Evolutionary conservation across 2,113 vertebrate species (phyloP), one percentile per base, ranked within the genome.

Genomic region (Arothron firmamentum): DNA sequence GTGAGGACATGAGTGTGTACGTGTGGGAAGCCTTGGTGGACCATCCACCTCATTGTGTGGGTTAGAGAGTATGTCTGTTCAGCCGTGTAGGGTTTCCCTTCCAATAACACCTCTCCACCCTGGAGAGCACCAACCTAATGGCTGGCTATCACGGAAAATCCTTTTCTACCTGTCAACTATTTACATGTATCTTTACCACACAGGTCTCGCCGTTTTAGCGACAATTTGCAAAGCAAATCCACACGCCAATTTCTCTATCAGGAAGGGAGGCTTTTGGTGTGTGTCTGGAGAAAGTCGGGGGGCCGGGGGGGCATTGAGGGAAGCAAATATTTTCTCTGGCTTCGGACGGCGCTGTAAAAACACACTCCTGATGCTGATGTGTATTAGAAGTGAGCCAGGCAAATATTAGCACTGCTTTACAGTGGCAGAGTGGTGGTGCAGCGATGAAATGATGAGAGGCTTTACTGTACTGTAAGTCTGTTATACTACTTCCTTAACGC

Each of bases 181-280:
- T 87, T 85, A 85, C 82, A 87, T 81, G 79, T 75, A 80, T 84
- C 83, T 80, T 80, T 75, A 81, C 84, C 80, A 77, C 86, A 88
- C 76, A 80, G 80, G 79, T 70, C 75, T 61, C 78, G 84, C 84
- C 64, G 61, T 87, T 88, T 87, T 80, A 83, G 78, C 72, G 83
- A 85, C 86, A 88, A 88, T 90, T 89, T 90, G 86, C 85, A 85
- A 86, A 88, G 80, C 84, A 88, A 90, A 90, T 88, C 79, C 77
- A 76, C 81, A 81, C 55, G 38, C 75, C 83, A 80, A 53, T 88
- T 82, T 88, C 80, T 79, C 75, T 83, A 84, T 81, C 64, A 80
- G 74, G 69, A 67, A 79, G 52, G 67, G 70, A 34, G 65, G 72
- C 59, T 31, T 77, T 72, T 38, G 34, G 68, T 64, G 52, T 62